A percentile compares a stretch with the other conserved stretches of the same genome.
phyloP scores from a whole-genome alignment of 2,797 vertebrate genomes.

The Perodicticus potto region DNA sequence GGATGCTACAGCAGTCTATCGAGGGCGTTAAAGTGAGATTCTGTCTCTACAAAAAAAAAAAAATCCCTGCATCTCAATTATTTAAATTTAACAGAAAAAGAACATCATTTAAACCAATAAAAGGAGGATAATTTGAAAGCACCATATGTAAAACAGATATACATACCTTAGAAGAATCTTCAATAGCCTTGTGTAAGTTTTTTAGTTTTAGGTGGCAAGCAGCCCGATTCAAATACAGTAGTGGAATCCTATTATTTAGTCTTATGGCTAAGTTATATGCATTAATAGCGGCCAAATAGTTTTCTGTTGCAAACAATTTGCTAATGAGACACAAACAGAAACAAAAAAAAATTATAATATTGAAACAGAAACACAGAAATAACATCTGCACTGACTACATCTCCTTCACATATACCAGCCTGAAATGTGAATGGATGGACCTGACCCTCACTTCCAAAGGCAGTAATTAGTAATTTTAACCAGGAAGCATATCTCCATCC shows the following conservation, averaged over 20 bases:
- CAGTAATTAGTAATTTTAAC: not conserved
- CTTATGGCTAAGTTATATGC: slow-evolving; percentile 94
- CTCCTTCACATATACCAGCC: not conserved
- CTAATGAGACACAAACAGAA: slow-evolving; percentile 86
- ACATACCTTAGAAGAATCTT: slow-evolving; percentile 95
- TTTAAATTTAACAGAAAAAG: slow-evolving; percentile 24
- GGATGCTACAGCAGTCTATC: no score
- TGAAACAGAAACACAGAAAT: slow-evolving; percentile 13
- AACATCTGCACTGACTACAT: not conserved
- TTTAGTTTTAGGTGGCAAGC: slow-evolving; percentile 96
- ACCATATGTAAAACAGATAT: not conserved
- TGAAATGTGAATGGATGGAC: not conserved
- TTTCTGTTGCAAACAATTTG: slow-evolving; percentile 92
- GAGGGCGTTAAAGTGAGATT: no score
- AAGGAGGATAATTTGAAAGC: slow-evolving; percentile 45
- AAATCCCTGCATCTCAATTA: not conserved
- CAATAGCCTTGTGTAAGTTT: slow-evolving; percentile 95
- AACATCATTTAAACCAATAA: slow-evolving; percentile 50
- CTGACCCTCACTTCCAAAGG: not conserved
- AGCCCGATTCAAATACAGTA: slow-evolving; percentile 94
- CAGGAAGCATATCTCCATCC: not conserved
- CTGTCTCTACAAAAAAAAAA: not conserved
- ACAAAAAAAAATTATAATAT: slow-evolving; percentile 39
- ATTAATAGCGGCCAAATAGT: slow-evolving; percentile 93
- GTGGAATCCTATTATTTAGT: slow-evolving; percentile 91